Base-by-base conservation (phyloP, 2,797 vertebrate species). In the Alauda arvensis region DNA sequence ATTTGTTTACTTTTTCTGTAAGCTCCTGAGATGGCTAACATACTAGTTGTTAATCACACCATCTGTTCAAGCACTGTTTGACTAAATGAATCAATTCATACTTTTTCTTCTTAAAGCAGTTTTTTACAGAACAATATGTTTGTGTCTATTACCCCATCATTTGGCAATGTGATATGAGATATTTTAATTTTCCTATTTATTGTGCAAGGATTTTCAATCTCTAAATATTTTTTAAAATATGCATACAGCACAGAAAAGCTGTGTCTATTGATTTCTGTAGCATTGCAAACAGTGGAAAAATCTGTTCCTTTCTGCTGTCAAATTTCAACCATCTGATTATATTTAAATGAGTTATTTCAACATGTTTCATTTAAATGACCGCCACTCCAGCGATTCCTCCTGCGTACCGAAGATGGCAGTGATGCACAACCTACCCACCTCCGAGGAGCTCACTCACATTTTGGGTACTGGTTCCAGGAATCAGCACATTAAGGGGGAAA, bases 21-120 rank as follows among this genome's bases (percentile, higher is more conserved):
- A 97, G 96, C 96, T 97, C 97, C 96, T 96, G 97, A 97, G 97
- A 97, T 96, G 97, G 96, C 97, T 97, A 97, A 96, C 97, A 96
- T 94, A 92, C 94, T 96, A 96, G 97, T 97, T 97, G 97, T 96
- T 97, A 97, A 97, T 97, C 96, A 95, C 95, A 95, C 97, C 97
- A 97, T 97, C 97, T 97, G 97, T 95, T 97, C 95, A 42, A 95
- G 91, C 92, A 93, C 91, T 92, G 94, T 93, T 96, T 95, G 89
- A 95, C 93, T 94, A 96, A 96, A 96, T 94, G 95, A 95, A 97
- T 97, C 92, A 90, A 96, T 96, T 97, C 96, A 96, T 96, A 94
- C 95, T 96, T 97, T 89, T 95, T 95, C 95, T 93, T 96, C 95
- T 96, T 95, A 95, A 96, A 94, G 93, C 95, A 92, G 88, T 87